Evolutionary conservation across 92 coral and sea anemone species (phyloP).

Genomic region (Porites divaricata): DNA sequence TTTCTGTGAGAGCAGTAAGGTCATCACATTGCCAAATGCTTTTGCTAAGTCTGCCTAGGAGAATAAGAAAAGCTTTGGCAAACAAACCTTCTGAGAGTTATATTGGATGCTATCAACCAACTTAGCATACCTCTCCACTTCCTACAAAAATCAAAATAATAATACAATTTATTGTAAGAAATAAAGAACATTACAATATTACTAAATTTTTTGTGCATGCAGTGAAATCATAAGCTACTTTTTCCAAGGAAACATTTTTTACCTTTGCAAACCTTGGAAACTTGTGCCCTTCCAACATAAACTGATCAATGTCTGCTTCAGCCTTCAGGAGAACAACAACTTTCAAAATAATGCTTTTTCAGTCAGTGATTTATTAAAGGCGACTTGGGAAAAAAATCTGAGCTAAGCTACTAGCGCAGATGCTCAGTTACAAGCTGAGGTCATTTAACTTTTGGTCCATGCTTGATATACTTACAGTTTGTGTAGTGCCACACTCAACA

Average conservation of each 20-base stretch:
- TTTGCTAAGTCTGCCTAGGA: background rate
- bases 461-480: too few relatives aligned
- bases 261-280: slow-evolving; percentile 96
- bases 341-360: background rate
- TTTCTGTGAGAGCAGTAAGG: too few relatives aligned
- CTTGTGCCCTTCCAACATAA: slow-evolving; percentile 96
- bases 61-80: background rate
- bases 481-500: too few relatives aligned
- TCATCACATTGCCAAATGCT: too few relatives aligned
- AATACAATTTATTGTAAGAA: too few relatives aligned
- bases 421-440: too few relatives aligned
- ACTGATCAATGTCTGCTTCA: slow-evolving; percentile 93
- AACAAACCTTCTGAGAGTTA: slow-evolving; percentile 92
- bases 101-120: slow-evolving; percentile 93
- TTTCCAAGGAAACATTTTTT: background rate
- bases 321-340: slow-evolving; percentile 55
- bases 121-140: slow-evolving; percentile 94
- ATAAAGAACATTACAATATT: too few relatives aligned
- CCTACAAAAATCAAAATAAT: slow-evolving; percentile 58
- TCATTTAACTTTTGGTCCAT: too few relatives aligned
- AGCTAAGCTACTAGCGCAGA: too few relatives aligned
- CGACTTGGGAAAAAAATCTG: too few relatives aligned
- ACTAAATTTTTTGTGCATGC: background rate
- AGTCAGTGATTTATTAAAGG: background rate
- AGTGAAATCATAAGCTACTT: background rate